These are phyloP conservation scores for Argopecten irradians DNA, from an alignment of 1,140 invertebrate species.

Conservation along the genomic window DNA sequence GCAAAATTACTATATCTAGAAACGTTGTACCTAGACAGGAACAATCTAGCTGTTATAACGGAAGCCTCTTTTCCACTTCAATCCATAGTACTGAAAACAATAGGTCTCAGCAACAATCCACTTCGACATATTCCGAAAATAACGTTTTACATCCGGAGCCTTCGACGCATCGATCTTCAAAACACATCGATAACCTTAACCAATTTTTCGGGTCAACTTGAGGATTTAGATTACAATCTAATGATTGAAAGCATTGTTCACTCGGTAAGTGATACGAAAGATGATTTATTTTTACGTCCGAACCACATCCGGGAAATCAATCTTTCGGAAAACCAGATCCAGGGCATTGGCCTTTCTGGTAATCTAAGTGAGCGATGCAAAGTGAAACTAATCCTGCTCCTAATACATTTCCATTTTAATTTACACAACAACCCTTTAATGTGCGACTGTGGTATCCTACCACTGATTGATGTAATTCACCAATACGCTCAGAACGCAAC, in stretches of 20 bases:
- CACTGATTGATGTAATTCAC: constrained; percentile 45
- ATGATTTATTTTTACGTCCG: constrained; percentile 33
- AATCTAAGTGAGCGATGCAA: constrained; percentile 41
- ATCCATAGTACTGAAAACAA: constrained; percentile 36
- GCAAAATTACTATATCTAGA: constrained; percentile 45
- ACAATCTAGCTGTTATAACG: constrained; percentile 41
- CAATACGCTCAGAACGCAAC: neutral
- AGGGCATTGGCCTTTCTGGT: constrained; percentile 49
- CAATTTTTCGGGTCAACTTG: constrained; percentile 47
- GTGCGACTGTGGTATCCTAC: constrained; percentile 62
- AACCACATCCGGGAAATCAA: neutral
- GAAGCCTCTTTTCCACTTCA: constrained; percentile 46
- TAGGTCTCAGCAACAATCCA: constrained; percentile 57
- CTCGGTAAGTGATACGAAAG: constrained; percentile 42
- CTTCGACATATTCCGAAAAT: constrained; percentile 53
- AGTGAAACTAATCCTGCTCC: constrained; percentile 39
- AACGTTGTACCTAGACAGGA: constrained; percentile 51
- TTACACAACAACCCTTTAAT: constrained; percentile 48
- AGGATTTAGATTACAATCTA: neutral
- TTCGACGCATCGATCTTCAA: constrained; percentile 49
- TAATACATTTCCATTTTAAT: constrained; percentile 59
- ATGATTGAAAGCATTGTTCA: constrained; percentile 48
- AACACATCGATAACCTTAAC: constrained; percentile 51
- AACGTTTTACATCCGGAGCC: constrained; percentile 53
- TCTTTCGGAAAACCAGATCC: constrained; percentile 18